phyloP scores from a whole-genome alignment of 2,797 vertebrate genomes.

The Cynopterus sphinx region DNA sequence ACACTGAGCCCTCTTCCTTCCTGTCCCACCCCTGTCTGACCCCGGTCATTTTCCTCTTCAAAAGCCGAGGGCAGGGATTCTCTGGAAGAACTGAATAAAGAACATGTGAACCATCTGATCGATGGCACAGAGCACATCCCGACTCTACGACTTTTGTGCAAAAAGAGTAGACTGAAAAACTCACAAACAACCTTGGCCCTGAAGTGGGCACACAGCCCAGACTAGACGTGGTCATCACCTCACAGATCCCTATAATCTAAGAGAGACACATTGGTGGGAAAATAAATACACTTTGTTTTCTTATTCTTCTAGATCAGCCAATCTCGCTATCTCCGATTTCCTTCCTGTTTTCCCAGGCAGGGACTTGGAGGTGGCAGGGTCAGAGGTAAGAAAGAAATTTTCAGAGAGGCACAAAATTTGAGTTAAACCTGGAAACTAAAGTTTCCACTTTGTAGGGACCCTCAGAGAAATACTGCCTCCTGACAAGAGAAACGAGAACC shows the following conservation, averaged over 20 bases:
- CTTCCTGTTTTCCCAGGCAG: background rate
- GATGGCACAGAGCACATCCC: background rate
- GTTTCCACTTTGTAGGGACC: background rate
- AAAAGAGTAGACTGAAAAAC: background rate
- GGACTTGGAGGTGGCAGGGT: background rate
- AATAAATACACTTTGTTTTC: background rate
- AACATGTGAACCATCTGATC: background rate
- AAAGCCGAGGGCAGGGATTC: background rate
- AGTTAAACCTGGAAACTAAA: background rate
- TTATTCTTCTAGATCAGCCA: background rate
- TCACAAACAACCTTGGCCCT: background rate
- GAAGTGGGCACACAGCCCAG: background rate
- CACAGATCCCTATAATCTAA: conserved; percentile 16
- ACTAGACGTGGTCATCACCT: background rate
- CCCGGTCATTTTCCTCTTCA: background rate
- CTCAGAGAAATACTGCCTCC: background rate
- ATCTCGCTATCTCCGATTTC: background rate
- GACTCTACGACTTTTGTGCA: background rate
- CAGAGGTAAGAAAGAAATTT: background rate
- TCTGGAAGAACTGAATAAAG: background rate
- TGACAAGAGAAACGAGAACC: background rate
- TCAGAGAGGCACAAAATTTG: background rate
- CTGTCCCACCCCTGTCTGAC: background rate
- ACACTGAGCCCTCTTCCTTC: background rate
- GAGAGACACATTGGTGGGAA: background rate